Conservation (phyloP, 2,888 invertebrate genomes). For the Encarsia formosa region DNA sequence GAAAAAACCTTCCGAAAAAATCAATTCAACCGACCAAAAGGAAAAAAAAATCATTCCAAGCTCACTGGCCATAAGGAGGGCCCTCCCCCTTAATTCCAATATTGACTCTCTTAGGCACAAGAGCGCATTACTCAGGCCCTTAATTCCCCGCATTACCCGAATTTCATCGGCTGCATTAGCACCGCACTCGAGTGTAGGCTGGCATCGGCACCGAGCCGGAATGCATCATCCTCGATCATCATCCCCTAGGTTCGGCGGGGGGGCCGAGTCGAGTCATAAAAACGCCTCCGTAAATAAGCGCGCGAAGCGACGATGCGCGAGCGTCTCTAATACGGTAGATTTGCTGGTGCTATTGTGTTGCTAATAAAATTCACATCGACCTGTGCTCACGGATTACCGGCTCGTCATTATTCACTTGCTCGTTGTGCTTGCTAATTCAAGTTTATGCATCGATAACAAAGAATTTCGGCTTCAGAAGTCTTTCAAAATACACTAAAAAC, state of each 20-base stretch:
- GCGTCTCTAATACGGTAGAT: slow-evolving; percentile 21
- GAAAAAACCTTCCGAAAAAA: too few relatives aligned
- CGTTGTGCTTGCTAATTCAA: not conserved
- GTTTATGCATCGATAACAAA: not conserved
- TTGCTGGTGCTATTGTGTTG: slow-evolving; percentile 43
- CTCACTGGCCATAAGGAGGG: slow-evolving; percentile 5
- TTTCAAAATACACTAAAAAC: too few relatives aligned
- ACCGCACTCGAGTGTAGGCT: not conserved
- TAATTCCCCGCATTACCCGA: not conserved
- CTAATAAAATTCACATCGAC: slow-evolving; percentile 48
- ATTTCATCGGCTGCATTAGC: not conserved
- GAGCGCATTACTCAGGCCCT: not conserved
- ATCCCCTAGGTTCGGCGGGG: slow-evolving; percentile 2
- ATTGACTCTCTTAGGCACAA: not conserved
- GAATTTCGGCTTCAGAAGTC: too few relatives aligned
- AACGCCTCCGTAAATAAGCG: too few relatives aligned
- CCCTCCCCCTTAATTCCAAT: not conserved
- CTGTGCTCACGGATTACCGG: not conserved
- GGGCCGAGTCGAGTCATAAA: too few relatives aligned
- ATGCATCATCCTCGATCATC: not conserved
- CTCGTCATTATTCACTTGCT: not conserved
- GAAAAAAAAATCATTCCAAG: too few relatives aligned
- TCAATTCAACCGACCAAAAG: too few relatives aligned
- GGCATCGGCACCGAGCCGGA: not conserved
- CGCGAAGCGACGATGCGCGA: not conserved